A percentile compares a stretch with the other conserved stretches of the same genome.
Evolutionary conservation across 2,113 vertebrate species (phyloP).

Genomic region (Solenodon paradoxus): DNA sequence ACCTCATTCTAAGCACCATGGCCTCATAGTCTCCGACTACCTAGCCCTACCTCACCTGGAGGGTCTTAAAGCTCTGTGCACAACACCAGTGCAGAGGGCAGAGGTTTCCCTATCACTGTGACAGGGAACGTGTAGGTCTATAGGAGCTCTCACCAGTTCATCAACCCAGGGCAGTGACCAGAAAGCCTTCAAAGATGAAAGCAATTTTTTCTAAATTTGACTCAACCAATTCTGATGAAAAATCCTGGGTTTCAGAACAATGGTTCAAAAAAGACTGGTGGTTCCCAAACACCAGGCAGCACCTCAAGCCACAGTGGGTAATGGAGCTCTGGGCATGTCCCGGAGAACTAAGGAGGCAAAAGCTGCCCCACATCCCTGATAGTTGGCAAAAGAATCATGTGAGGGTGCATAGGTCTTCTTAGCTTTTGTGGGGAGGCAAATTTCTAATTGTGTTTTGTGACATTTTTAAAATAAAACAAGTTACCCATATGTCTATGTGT

Average conservation of each 20-base stretch:
- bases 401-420: neutral
- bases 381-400: neutral
- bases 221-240: neutral
- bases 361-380: neutral
- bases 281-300: accelerated
- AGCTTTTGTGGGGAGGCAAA: accelerated
- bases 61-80: neutral
- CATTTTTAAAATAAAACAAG: neutral
- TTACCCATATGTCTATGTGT: accelerated
- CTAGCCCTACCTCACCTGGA: neutral
- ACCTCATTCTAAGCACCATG: neutral
- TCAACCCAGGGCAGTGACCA: neutral
- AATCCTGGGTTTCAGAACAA: neutral
- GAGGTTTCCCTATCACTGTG: too few relatives aligned
- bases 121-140: neutral
- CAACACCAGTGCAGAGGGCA: neutral
- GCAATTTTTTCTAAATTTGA: neutral
- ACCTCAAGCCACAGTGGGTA: neutral
- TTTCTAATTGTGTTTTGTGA: neutral
- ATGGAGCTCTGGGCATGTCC: accelerated
- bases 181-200: neutral
- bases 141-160: neutral
- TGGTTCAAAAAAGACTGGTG: neutral
- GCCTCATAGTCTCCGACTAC: neutral
- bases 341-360: accelerated